Evolutionary conservation across 2,113 vertebrate genomes (phyloP).

Genomic region (Aviceda subcristata): DNA sequence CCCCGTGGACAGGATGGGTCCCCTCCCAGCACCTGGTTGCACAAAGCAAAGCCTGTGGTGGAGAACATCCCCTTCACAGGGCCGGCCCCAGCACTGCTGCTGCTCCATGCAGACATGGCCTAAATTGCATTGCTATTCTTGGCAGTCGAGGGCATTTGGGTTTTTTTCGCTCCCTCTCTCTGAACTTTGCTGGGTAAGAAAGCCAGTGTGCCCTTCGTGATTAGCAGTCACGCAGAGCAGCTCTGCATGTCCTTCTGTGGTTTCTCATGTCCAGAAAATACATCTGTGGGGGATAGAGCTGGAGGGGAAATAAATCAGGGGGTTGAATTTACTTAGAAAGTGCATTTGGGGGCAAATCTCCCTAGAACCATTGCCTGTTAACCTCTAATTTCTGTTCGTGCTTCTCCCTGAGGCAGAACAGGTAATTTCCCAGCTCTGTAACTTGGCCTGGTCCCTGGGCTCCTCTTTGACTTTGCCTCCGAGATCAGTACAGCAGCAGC

Average conservation of each 20-base stretch:
- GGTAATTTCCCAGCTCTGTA: neutral
- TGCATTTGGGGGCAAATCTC: neutral
- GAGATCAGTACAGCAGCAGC: neutral
- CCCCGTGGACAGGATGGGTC: rapidly evolving
- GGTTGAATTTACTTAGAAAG: neutral
- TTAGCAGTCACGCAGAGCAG: neutral
- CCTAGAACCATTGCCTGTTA: rapidly evolving
- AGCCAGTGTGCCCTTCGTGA: neutral
- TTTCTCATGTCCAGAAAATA: neutral
- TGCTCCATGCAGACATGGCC: neutral
- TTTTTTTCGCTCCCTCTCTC: neutral
- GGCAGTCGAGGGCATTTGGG: neutral
- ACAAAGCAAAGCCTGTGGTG: neutral
- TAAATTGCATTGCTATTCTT: conserved; percentile 31
- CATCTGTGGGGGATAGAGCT: neutral
- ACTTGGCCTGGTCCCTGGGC: neutral
- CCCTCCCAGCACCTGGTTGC: neutral
- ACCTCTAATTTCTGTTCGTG: neutral
- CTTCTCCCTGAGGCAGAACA: neutral
- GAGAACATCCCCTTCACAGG: neutral
- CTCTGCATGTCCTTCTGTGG: neutral
- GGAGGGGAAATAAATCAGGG: neutral
- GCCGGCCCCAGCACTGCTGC: rapidly evolving
- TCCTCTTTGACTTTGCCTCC: neutral
- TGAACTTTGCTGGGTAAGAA: neutral